phyloP scores from a whole-genome alignment of 1,140 invertebrate species.

The Oedothorax gibbosus region DNA sequence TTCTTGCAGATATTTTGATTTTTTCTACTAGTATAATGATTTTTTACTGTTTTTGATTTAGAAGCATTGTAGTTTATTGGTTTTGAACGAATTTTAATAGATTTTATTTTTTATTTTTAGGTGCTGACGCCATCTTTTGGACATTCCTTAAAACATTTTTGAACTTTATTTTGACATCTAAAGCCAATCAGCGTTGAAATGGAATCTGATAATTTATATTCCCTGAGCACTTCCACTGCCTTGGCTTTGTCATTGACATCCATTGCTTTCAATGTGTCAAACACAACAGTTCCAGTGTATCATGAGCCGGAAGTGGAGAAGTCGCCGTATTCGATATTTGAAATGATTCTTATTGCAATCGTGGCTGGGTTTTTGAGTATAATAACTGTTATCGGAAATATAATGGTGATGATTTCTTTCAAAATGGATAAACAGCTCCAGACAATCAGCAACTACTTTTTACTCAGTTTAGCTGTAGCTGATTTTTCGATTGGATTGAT shows the following conservation, averaged over 20 bases:
- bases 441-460: slow-evolving; percentile 74
- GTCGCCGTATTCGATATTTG: slow-evolving; percentile 49
- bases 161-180: no score
- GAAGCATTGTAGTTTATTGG: no score
- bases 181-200: no score
- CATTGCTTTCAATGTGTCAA: slow-evolving; percentile 16
- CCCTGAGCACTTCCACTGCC: slow-evolving; percentile 19
- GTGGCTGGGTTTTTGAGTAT: slow-evolving; percentile 62
- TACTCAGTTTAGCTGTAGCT: slow-evolving; percentile 70
- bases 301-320: slow-evolving; percentile 24
- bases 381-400: slow-evolving; percentile 70
- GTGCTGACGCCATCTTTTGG: no score
- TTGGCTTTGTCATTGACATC: slow-evolving; percentile 24
- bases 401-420: slow-evolving; percentile 73
- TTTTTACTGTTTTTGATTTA: no score
- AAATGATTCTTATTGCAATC: slow-evolving; percentile 59
- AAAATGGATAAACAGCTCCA: slow-evolving; percentile 73
- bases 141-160: no score
- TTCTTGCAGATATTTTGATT: no score
- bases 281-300: background rate
- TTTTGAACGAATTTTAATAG: no score
- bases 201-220: background rate
- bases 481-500: slow-evolving; percentile 69
- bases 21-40: no score
- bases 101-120: no score